These are phyloP conservation scores for Micronycteris hirsuta DNA, from an alignment of 2,113 vertebrate species.

Conservation along the genomic window DNA sequence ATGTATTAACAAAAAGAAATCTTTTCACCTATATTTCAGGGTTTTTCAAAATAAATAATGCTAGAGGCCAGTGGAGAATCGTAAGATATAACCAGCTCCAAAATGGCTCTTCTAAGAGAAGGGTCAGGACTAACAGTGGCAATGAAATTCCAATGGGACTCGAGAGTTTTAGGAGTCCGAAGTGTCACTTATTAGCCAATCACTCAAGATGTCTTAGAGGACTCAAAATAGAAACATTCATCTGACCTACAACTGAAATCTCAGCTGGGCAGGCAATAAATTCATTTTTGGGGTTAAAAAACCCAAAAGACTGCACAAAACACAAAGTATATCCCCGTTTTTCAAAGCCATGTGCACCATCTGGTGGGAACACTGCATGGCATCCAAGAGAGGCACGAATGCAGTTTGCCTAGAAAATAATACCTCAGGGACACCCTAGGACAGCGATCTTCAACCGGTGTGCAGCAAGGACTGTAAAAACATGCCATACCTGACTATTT, in stretches of 20 bases:
- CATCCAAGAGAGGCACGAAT: background rate
- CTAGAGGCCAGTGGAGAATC: background rate
- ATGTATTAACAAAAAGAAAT: background rate
- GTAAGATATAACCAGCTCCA: background rate
- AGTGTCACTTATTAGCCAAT: background rate
- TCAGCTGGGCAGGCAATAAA: background rate
- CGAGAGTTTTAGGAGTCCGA: background rate
- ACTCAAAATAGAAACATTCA: background rate
- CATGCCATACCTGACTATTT: background rate
- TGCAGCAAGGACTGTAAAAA: background rate
- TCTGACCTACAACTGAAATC: background rate
- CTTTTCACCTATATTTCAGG: background rate
- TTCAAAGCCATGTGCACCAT: slow-evolving; percentile 37
- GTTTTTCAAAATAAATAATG: background rate
- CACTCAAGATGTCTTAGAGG: background rate
- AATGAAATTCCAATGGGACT: background rate
- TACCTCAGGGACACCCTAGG: background rate
- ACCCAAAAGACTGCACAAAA: background rate
- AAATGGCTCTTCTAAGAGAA: background rate
- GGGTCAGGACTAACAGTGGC: background rate
- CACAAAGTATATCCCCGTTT: fast-evolving
- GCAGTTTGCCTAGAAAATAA: background rate
- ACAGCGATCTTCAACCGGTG: background rate
- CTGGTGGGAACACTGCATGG: slow-evolving; percentile 63
- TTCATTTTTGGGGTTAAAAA: background rate